Evolutionary conservation across 1,140 invertebrate genomes (phyloP).

Genomic region (Nasonia vitripennis): DNA sequence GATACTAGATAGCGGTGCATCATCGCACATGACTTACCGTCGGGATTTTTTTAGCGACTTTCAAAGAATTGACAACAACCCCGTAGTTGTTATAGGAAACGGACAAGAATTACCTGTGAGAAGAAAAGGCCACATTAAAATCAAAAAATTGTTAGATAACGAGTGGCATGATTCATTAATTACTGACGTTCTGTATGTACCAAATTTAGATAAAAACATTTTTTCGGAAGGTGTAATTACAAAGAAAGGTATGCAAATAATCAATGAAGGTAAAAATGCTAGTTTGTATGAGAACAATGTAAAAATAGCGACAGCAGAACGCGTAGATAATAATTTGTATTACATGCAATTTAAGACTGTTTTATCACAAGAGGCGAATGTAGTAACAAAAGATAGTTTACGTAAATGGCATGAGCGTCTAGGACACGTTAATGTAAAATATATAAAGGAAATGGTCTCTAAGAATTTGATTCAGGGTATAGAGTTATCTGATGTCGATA

Average conservation of each 20-base stretch:
- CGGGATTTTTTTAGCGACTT: too few species aligned
- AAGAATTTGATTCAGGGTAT: slow-evolving; percentile 22
- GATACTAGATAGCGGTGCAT: background rate
- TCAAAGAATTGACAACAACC: too few species aligned
- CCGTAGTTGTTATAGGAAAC: too few species aligned
- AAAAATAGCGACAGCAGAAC: slow-evolving; percentile 51
- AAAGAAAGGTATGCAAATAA: slow-evolving; percentile 48
- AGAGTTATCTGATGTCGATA: slow-evolving; percentile 32
- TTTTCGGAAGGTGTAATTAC: slow-evolving; percentile 54
- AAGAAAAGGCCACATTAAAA: too few species aligned
- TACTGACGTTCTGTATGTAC: slow-evolving; percentile 52
- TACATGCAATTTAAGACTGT: slow-evolving; percentile 32
- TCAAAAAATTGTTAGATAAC: slow-evolving; percentile 39
- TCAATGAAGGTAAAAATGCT: background rate
- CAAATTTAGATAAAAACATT: slow-evolving; percentile 37
- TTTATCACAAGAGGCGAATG: slow-evolving; percentile 12
- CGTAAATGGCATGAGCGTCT: slow-evolving; percentile 45
- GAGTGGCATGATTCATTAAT: slow-evolving; percentile 34
- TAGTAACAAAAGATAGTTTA: slow-evolving; percentile 30
- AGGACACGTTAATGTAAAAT: slow-evolving; percentile 37
- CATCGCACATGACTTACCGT: too few species aligned
- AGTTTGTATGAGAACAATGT: slow-evolving; percentile 16
- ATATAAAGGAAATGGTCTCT: slow-evolving; percentile 28
- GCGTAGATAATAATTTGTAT: slow-evolving; percentile 43
- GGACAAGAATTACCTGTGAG: too few species aligned